Conservation (phyloP, 2,888 invertebrate species). For the Rhagonycha lutea region DNA sequence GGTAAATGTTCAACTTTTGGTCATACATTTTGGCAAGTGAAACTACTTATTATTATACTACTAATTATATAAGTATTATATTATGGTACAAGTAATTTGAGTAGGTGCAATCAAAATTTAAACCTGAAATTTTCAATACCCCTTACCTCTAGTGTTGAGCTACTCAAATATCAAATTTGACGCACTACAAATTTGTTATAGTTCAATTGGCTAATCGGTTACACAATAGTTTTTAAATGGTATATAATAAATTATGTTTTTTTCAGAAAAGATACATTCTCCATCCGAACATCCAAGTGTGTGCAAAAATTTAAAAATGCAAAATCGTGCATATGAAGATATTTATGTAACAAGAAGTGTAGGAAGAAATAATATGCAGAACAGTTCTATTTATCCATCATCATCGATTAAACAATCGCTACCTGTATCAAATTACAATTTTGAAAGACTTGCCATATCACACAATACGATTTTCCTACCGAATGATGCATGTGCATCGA, state of each 20-base stretch:
- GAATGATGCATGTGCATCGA: slow-evolving; percentile 20
- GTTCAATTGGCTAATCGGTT: not conserved
- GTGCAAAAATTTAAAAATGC: slow-evolving; percentile 35
- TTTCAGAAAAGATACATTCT: slow-evolving; percentile 52
- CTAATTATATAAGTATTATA: no score
- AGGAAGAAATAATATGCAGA: not conserved
- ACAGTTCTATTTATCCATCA: not conserved
- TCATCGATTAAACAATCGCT: slow-evolving; percentile 53
- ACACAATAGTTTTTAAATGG: not conserved
- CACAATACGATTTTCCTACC: slow-evolving; percentile 58
- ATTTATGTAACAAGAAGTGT: slow-evolving; percentile 11
- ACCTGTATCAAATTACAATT: slow-evolving; percentile 51
- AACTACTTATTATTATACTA: no score
- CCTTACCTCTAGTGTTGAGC: no score
- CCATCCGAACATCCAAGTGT: slow-evolving; percentile 45
- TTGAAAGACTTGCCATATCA: slow-evolving; percentile 57
- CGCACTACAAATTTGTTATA: not conserved
- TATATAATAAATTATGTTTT: slow-evolving; percentile 12
- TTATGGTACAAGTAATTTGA: no score
- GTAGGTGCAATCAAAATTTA: no score
- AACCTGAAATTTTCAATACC: no score
- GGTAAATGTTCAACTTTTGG: no score
- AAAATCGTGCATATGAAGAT: slow-evolving; percentile 32
- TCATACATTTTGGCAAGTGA: no score
- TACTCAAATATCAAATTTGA: no score